Evolutionary conservation across 1,140 invertebrate genomes (phyloP), one percentile per base, ranked within the genome.

Genomic region (Nomia melanderi): DNA sequence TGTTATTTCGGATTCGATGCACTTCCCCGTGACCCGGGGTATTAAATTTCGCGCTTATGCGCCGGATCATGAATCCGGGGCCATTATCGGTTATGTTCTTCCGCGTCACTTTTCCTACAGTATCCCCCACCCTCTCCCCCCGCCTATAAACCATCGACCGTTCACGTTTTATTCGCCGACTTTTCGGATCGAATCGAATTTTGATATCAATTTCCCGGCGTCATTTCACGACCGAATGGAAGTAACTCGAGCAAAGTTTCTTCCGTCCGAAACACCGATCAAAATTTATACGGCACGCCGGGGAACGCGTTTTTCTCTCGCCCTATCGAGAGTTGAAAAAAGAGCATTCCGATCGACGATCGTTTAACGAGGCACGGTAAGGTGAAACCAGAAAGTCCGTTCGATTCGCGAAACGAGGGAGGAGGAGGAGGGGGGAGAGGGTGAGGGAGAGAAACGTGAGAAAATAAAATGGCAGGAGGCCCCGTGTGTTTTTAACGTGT

Each of bases 21-120:
- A 65, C 33, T 65, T 54, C 65, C 71, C 7, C 25, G 47, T 31
- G 9, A 8, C 12, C n/a, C 20, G 2, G 12, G 23, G 33, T 31
- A 69, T 75, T 67, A 44, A 75, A 75, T 75, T 75, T 29, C 2
- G 23, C 17, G n/a, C 11, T 25, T 67, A 67, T 23, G n/a, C 62
- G 20, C 7, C 23, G 23, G 69, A 41, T 71, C 69, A 62, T 33
- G 71, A 67, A 75, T 69, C 64, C 20, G 17, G 12, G 14, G 9
- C 31, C 64, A 59, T 69, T 75, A 75, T 69, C 73, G 64, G 64
- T 39, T 66, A 57, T 44, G 36, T 33, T 75, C 70, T 63, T 33
- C 12, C 70, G 44, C 53, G 72, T 67, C 53, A 57, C 50, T 36
- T 59, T 75, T 33, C 57, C 36, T 57, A 67, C 27, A 33, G 53